Evolutionary conservation across 2,888 invertebrate species (phyloP).

Genomic region (Bellardia bayeri): DNA sequence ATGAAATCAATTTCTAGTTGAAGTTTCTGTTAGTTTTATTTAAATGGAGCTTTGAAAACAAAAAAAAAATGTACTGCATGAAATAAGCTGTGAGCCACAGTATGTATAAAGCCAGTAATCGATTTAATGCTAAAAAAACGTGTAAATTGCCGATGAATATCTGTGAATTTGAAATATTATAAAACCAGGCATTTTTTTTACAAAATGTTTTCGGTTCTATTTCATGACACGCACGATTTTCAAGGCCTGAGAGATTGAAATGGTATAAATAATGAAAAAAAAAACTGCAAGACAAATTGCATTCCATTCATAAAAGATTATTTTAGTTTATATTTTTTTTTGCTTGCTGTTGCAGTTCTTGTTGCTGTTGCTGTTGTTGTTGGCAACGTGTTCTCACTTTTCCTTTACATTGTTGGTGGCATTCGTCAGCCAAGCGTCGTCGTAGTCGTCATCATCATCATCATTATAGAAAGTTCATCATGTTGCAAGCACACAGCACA

Average conservation of each 20-base stretch:
- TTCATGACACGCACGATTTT: constrained; percentile 56
- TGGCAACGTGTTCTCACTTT: constrained; percentile 44
- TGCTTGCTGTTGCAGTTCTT: constrained; percentile 17
- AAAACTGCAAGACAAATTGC: constrained; percentile 64
- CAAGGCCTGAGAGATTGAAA: constrained; percentile 54
- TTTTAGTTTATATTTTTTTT: constrained; percentile 40
- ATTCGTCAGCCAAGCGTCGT: constrained; percentile 52
- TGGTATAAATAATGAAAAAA: constrained; percentile 1
- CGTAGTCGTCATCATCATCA: constrained; percentile 26
- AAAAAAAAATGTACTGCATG: too few relatives aligned
- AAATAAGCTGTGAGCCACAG: background rate
- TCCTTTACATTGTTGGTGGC: constrained; percentile 34
- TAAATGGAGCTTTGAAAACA: too few relatives aligned
- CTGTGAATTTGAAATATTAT: constrained; percentile 60
- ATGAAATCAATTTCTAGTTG: too few relatives aligned
- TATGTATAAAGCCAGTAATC: constrained; percentile 31
- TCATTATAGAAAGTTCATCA: constrained; percentile 57
- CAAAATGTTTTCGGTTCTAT: background rate
- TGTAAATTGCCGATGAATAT: constrained; percentile 69
- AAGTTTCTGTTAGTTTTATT: too few relatives aligned
- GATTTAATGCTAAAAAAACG: constrained; percentile 54
- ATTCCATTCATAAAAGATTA: constrained; percentile 64
- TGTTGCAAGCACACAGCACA: constrained; percentile 45
- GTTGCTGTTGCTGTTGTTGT: constrained; percentile 10
- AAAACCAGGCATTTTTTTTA: constrained; percentile 16